A percentile compares a stretch with the other conserved stretches of the same genome.
Evolutionary conservation across 2,113 vertebrate species (phyloP).

Genomic region (Murina feae): DNA sequence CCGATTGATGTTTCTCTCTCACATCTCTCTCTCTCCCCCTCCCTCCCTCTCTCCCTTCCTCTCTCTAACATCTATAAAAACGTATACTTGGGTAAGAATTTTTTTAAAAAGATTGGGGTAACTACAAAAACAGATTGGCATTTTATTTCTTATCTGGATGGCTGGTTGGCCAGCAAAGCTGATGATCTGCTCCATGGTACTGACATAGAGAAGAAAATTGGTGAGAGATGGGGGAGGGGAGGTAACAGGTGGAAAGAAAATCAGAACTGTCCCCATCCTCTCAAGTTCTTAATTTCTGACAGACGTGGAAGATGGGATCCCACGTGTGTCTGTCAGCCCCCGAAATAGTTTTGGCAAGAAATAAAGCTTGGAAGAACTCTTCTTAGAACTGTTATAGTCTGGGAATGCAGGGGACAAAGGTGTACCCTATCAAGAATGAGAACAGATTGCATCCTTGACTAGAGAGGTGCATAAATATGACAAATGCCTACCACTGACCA

Average conservation of each 20-base stretch:
- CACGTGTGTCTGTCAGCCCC: background rate
- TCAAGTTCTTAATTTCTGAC: background rate
- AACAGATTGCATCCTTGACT: background rate
- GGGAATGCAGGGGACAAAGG: background rate
- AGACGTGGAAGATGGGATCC: background rate
- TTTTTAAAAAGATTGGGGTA: background rate
- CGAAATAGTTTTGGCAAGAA: background rate
- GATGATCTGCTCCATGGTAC: background rate
- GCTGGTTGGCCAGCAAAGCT: background rate
- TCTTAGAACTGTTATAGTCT: background rate
- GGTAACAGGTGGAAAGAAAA: background rate
- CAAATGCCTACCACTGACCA: background rate
- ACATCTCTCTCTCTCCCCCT: background rate
- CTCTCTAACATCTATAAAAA: background rate
- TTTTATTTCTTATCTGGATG: background rate
- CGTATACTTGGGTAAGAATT: background rate
- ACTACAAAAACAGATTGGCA: background rate
- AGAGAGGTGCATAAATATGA: background rate
- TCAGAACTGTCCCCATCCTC: background rate
- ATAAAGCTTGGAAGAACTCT: background rate
- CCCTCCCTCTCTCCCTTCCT: no score
- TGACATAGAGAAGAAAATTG: fast-evolving
- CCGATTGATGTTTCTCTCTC: background rate
- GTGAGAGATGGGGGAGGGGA: background rate
- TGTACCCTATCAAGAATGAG: background rate